A percentile compares a stretch with the other conserved stretches of the same genome.
phyloP scores from a whole-genome alignment of 2,113 vertebrate genomes.

The Eretmodus cyanostictus region DNA sequence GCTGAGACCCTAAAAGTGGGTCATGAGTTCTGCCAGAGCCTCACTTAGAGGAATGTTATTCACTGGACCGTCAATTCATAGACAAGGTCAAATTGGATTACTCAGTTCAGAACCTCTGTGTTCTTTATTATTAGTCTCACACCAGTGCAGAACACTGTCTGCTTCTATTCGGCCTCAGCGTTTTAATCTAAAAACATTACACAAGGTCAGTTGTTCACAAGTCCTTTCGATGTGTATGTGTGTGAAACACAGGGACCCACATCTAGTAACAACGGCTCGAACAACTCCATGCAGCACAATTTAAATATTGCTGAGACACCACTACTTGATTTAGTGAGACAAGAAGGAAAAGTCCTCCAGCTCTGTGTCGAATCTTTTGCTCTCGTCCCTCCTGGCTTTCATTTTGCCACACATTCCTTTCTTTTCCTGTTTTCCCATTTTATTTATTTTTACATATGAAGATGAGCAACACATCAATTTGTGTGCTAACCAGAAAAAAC shows the following conservation, averaged over 20 bases:
- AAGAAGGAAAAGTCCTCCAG: slow-evolving; percentile 65
- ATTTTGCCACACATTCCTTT: neutral
- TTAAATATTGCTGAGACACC: slow-evolving; percentile 63
- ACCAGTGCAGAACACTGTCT: slow-evolving; percentile 27
- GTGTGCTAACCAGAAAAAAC: neutral
- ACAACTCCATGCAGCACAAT: slow-evolving; percentile 37
- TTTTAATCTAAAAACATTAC: slow-evolving; percentile 6
- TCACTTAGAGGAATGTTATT: slow-evolving; percentile 28
- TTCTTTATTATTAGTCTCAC: slow-evolving; percentile 50
- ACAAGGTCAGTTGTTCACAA: slow-evolving; percentile 37
- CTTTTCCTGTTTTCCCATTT: neutral
- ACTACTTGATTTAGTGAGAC: slow-evolving; percentile 66
- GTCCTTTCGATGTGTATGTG: neutral
- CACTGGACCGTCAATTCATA: slow-evolving; percentile 27
- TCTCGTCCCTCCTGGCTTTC: slow-evolving; percentile 23
- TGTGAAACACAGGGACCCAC: neutral
- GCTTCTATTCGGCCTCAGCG: slow-evolving; percentile 4
- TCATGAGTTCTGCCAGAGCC: slow-evolving; percentile 38
- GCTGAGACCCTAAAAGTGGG: slow-evolving; percentile 38
- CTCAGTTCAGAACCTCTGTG: slow-evolving; percentile 39
- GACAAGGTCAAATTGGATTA: slow-evolving; percentile 59
- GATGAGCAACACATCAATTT: neutral
- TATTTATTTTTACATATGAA: neutral
- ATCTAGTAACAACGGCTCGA: slow-evolving; percentile 33
- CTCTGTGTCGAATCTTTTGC: slow-evolving; percentile 47